A percentile compares a stretch with the other conserved stretches of the same genome.
These are phyloP conservation scores for Agrotis segetum DNA, from an alignment of 2,888 invertebrate species.

Conservation along the genomic window DNA sequence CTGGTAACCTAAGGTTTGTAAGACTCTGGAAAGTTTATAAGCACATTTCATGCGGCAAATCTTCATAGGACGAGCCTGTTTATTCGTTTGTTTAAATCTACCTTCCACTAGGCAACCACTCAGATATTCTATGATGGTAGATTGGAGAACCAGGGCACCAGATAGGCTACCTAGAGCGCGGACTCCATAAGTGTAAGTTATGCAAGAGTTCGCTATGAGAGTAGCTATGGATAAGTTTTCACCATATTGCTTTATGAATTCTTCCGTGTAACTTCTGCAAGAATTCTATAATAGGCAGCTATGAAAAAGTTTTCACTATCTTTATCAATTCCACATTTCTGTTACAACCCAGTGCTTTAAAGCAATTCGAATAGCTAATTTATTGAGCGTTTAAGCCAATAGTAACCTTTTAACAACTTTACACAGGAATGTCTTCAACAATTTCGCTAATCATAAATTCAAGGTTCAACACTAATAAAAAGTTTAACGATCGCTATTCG, in stretches of 20 bases:
- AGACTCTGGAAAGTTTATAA: background rate
- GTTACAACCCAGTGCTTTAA: conserved; percentile 6
- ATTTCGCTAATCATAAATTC: conserved; percentile 71
- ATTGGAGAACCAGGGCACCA: too few species aligned
- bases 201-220: too few species aligned
- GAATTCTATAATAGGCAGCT: background rate
- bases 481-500: conserved; percentile 79
- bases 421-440: conserved; percentile 50
- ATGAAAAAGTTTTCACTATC: background rate
- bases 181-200: background rate
- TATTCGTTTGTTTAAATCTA: too few species aligned
- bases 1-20: background rate
- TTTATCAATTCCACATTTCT: background rate
- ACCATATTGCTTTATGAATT: background rate
- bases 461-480: conserved; percentile 83
- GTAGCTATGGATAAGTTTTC: background rate
- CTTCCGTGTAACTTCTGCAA: background rate
- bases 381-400: conserved; percentile 16
- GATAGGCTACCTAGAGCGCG: too few species aligned
- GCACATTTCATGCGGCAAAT: too few species aligned
- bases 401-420: conserved; percentile 23
- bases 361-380: conserved; percentile 14
- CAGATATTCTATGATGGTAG: too few species aligned
- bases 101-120: too few species aligned
- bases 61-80: too few species aligned